Conservation (phyloP, 2,888 invertebrate genomes). For the Eupithecia centaureata region DNA sequence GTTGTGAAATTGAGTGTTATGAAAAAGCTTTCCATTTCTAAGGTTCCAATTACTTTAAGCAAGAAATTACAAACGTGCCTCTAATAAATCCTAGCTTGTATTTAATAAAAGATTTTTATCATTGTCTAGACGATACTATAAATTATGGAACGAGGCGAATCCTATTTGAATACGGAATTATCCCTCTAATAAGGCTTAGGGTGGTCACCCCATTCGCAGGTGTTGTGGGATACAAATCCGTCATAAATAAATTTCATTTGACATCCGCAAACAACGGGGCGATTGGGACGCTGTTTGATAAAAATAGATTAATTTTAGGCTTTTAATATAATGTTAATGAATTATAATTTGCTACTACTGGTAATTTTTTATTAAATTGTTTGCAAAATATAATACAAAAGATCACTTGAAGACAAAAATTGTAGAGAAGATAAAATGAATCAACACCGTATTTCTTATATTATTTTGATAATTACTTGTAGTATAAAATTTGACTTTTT, state of each 20-base stretch:
- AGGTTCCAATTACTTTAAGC: constrained; percentile 7
- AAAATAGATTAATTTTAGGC: constrained; percentile 20
- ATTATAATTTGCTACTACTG: not conserved
- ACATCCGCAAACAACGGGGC: constrained; percentile 71
- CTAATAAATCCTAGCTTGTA: constrained; percentile 13
- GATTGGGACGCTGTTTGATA: constrained; percentile 55
- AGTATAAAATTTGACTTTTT: too few relatives aligned
- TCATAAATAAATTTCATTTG: constrained; percentile 80
- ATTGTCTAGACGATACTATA: constrained; percentile 35
- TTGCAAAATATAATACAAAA: too few relatives aligned
- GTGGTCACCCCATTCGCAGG: constrained; percentile 68
- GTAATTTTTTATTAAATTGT: not conserved
- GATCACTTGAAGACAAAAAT: too few relatives aligned
- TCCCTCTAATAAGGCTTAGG: constrained; percentile 58
- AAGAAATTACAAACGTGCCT: constrained; percentile 12
- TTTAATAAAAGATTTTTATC: constrained; percentile 28
- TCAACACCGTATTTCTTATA: too few relatives aligned
- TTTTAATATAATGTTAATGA: not conserved
- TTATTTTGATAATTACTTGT: too few relatives aligned
- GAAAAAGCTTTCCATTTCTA: not conserved
- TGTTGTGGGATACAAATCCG: constrained; percentile 68
- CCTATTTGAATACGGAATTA: constrained; percentile 56
- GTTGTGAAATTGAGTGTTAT: not conserved
- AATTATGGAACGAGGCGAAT: constrained; percentile 49
- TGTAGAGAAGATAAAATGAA: too few relatives aligned